Base-by-base conservation (phyloP, 2,113 vertebrate species). In the Ophiodon elongatus region DNA sequence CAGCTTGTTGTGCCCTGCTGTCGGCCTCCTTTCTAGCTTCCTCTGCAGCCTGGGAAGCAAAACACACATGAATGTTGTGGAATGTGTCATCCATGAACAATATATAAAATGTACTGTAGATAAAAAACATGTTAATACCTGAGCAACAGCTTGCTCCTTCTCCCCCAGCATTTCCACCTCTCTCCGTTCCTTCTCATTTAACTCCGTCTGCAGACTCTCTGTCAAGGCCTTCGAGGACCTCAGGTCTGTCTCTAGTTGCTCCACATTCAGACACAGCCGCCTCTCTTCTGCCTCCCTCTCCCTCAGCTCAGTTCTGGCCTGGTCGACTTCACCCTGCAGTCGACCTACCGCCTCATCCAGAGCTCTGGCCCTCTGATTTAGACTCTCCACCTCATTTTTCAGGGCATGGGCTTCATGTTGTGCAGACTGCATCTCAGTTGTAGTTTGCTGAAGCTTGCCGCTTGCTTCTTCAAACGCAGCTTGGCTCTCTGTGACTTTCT, bases 171-270 rank as follows among this genome's bases (percentile, higher is more conserved):
- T 95, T 77, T 93, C 94, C 66, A 98, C 74, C 62, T 99, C 97
- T 82, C 96, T 96, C 74, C 94, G 95, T 47, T 99, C 98, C 89
- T 99, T 98, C 79, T 93, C 92, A 11, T 93, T 93, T 41, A 96
- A 91, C 92, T 97, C 96, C 19, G 91, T 92, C 71, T 97, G 97
- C 67, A 99, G 93, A 19, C 82, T 94, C 79, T 95, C 94, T 0
- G 94, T 97, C 54, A 98, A 90, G 0, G 92, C 92, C 86, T 95
- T 98, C 35, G 97, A 98, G 39, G 95, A 95, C 41, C 95, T 94
- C 84, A 99, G 94, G 88, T 99, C 98, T 0, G 96, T 94, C 79
- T 97, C 95, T 11, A 98, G 95, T 70, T 99, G 97, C 87, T 99
- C 97, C 88, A 94, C 94, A 17, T 65, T 95, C 73, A 99, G 92